Conservation (phyloP, 2,797 vertebrate species). For the Sebastes trivittatus region DNA sequence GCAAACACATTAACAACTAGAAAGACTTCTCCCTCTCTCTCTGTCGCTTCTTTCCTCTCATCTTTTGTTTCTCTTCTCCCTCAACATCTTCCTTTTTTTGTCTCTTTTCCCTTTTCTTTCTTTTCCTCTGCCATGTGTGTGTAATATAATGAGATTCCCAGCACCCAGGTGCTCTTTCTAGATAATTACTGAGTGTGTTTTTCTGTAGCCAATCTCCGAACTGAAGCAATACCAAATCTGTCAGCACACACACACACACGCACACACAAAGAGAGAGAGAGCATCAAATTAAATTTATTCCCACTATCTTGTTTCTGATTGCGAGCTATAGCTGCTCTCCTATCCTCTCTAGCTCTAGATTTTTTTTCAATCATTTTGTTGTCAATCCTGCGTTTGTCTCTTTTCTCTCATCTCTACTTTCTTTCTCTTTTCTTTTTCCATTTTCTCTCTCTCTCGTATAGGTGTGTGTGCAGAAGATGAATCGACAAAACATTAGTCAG, state of each 20-base stretch:
- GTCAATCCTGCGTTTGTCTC: conserved; percentile 1
- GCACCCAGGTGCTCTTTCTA: conserved; percentile 70
- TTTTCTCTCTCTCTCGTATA: conserved; percentile 1
- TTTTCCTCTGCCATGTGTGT: background rate
- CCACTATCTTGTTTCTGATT: conserved; percentile 59
- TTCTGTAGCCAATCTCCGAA: conserved; percentile 56
- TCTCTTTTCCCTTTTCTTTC: background rate
- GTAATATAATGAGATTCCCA: conserved; percentile 65
- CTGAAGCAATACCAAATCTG: conserved; percentile 64
- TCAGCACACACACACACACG: conserved; percentile 39
- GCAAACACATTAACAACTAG: background rate
- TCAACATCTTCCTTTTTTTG: background rate
- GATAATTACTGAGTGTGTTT: conserved; percentile 70
- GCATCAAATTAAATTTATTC: conserved; percentile 64
- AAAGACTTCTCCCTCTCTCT: background rate
- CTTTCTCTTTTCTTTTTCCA: background rate
- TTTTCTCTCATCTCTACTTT: background rate
- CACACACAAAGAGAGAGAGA: background rate
- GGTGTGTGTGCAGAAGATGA: conserved; percentile 22
- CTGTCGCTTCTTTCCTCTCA: background rate
- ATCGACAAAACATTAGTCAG: conserved; percentile 55
- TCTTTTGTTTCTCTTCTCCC: conserved; percentile 5
- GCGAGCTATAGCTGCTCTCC: conserved; percentile 4
- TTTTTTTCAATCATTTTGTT: conserved; percentile 20
- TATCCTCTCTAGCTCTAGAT: background rate